These are phyloP conservation scores for Boloria euphrosyne DNA, from an alignment of 2,888 invertebrate species.

Conservation along the genomic window DNA sequence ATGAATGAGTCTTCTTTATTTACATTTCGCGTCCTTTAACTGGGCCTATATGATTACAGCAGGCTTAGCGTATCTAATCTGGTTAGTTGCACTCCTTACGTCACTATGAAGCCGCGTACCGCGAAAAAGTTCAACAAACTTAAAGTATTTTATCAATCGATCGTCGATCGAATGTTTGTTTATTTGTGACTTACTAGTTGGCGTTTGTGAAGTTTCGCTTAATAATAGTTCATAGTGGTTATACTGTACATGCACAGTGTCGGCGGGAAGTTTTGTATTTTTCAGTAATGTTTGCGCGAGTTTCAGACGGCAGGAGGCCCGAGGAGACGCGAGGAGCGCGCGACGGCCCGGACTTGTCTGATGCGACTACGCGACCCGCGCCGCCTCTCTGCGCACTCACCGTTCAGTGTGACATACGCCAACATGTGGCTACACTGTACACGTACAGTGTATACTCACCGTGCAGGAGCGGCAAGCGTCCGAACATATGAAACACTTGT, in stretches of 20 bases:
- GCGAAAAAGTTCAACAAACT: slow-evolving; percentile 78
- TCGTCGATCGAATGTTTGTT: slow-evolving; percentile 45
- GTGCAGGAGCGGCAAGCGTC: slow-evolving; percentile 21
- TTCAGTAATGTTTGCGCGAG: slow-evolving; percentile 43
- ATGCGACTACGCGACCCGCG: slow-evolving; percentile 47
- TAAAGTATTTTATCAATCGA: slow-evolving; percentile 47
- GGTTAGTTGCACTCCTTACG: slow-evolving; percentile 71
- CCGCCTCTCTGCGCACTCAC: slow-evolving; percentile 69
- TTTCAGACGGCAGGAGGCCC: slow-evolving; percentile 44
- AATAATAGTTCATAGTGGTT: slow-evolving; percentile 3
- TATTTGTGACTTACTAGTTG: slow-evolving; percentile 41
- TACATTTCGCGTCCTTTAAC: slow-evolving; percentile 55
- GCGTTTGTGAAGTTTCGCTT: slow-evolving; percentile 12
- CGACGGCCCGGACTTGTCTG: slow-evolving; percentile 65
- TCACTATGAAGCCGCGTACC: slow-evolving; percentile 66
- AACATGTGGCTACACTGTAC: slow-evolving; percentile 39
- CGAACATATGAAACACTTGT: neutral
- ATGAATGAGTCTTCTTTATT: slow-evolving; percentile 52
- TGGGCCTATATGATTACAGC: slow-evolving; percentile 50
- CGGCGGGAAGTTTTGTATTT: slow-evolving; percentile 27
- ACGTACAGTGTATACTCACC: slow-evolving; percentile 7
- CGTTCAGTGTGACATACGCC: slow-evolving; percentile 16
- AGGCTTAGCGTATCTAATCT: slow-evolving; percentile 73
- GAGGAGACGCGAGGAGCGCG: slow-evolving; percentile 58
- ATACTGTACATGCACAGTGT: slow-evolving; percentile 18